Percentiles rank a stretch among this genome's conserved stretches.
These are phyloP conservation scores for Amphiprion clarkii DNA, from an alignment of 2,797 vertebrate genomes.

Conservation along the genomic window DNA sequence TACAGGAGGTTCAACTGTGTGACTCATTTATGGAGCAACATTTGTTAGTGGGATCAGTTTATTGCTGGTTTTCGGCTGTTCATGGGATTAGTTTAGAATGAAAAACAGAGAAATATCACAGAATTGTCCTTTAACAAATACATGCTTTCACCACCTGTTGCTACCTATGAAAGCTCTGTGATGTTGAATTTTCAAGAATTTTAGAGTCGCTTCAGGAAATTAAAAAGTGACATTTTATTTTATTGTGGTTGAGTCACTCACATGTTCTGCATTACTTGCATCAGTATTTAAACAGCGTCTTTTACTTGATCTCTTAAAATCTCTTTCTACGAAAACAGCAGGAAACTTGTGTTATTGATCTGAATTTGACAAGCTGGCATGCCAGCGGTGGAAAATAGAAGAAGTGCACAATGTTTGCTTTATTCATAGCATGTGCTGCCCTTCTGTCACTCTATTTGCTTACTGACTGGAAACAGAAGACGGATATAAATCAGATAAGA, in stretches of 20 bases:
- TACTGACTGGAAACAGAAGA: conserved; percentile 15
- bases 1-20: conserved; percentile 1
- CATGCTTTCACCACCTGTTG: neutral
- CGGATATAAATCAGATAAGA: neutral
- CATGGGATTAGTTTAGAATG: neutral
- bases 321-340: conserved; percentile 22
- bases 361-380: neutral
- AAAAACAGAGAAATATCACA: conserved; percentile 4
- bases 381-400: neutral
- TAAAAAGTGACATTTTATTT: conserved; percentile 16
- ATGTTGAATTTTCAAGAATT: conserved; percentile 2
- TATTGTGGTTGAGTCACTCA: neutral
- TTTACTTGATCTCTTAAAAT: conserved; percentile 11
- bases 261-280: conserved; percentile 22
- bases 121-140: neutral
- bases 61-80: neutral
- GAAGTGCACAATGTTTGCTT: conserved; percentile 12
- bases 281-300: neutral
- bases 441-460: neutral
- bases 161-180: neutral
- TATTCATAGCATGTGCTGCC: conserved; percentile 27
- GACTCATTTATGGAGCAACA: neutral
- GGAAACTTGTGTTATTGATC: neutral
- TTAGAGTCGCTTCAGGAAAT: conserved; percentile 11
- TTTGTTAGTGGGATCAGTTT: neutral